phyloP scores from a whole-genome alignment of 2,113 vertebrate genomes.

The Bujurquina vittata region DNA sequence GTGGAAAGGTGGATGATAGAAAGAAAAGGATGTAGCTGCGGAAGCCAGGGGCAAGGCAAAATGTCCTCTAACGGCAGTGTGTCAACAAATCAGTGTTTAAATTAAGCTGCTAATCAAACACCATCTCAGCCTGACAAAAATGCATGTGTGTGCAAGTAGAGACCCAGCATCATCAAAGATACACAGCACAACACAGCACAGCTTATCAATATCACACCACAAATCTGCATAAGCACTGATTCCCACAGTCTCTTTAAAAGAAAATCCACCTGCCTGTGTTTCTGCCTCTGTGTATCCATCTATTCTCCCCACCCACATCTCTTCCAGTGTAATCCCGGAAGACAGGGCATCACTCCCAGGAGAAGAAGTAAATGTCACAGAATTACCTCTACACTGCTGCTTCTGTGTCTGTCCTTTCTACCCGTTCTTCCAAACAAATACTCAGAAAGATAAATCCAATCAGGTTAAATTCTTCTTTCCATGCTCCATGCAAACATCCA shows the following conservation, averaged over 20 bases:
- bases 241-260: slow-evolving; percentile 21
- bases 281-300: slow-evolving; percentile 48
- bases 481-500: slow-evolving; percentile 49
- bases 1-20: slow-evolving; percentile 9
- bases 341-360: slow-evolving; percentile 64
- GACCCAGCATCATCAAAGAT: slow-evolving; percentile 48
- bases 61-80: slow-evolving; percentile 76
- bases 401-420: slow-evolving; percentile 18
- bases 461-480: slow-evolving; percentile 43
- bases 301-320: slow-evolving; percentile 63
- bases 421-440: slow-evolving; percentile 63
- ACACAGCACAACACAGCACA: slow-evolving; percentile 48
- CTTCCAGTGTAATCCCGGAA: slow-evolving; percentile 70
- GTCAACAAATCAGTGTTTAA: slow-evolving; percentile 71
- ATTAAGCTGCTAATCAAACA: slow-evolving; percentile 54
- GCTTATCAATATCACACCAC: slow-evolving; percentile 54
- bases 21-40: slow-evolving; percentile 48
- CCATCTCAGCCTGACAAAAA: slow-evolving; percentile 31
- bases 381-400: slow-evolving; percentile 67
- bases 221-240: slow-evolving; percentile 49
- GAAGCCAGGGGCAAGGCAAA: slow-evolving; percentile 73
- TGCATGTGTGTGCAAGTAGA: slow-evolving; percentile 28
- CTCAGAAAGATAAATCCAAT: slow-evolving; percentile 64
- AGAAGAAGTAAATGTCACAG: slow-evolving; percentile 72
- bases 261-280: slow-evolving; percentile 60